Evolutionary conservation across 1,140 invertebrate genomes (phyloP), one percentile per base, ranked within the genome.

Genomic region (Apis florea): DNA sequence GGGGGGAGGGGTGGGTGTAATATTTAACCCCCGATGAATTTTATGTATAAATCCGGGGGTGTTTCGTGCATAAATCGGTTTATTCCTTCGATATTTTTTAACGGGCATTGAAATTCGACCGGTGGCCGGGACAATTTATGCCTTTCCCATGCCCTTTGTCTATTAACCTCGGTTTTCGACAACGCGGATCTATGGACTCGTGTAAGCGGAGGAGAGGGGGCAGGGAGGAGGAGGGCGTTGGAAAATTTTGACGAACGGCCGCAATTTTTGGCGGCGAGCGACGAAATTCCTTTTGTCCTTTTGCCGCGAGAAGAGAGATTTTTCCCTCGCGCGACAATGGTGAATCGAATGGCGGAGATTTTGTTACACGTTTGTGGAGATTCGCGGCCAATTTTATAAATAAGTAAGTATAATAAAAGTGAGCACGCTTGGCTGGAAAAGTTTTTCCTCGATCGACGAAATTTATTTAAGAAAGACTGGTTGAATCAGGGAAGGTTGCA

Each of bases 71-170:
- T 80, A 80, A 75, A 80, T 80, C 79, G 59, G 71, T 75, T 58
- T 58, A 75, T 74, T 80, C 61, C 53, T 80, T 80, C 61, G 71
- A 80, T 74, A 80, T 80, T 80, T 80, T 40, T 75, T 66, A 64
- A 66, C 71, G 47, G n/a, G n/a, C 64, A 49, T 69, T n/a, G 75
- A 77, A 56, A 77, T 31, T n/a, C 31, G 59, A 63, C 51, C 51
- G 13, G 40, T 9, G 10, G 17, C 21, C 8, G 53, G 17, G 53
- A 56, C 40, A 64, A 80, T 80, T 80, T 80, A 80, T 75, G 63
- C 13, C 67, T 31, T 66, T 19, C n/a, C 79, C 53, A 51, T 40
- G 71, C n/a, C n/a, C 71, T 80, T 79, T 79, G 76, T 79, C 71
- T 67, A 67, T 80, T 80, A 80, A 80, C 71, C 66, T 63, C 71